Conservation (phyloP, 1,140 invertebrate species). For the Bicyclus anynana region DNA sequence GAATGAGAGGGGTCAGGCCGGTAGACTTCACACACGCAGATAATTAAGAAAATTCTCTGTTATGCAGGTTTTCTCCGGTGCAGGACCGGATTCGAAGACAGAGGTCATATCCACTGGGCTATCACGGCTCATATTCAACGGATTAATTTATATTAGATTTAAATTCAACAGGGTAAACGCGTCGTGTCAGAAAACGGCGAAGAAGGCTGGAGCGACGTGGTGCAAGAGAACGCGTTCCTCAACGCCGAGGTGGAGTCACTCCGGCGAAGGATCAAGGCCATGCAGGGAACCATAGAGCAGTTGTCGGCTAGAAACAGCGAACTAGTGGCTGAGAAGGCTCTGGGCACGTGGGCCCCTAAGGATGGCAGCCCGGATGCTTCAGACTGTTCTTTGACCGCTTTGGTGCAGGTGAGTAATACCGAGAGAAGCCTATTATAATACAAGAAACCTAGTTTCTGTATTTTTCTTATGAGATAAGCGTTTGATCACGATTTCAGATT, state of each 20-base stretch:
- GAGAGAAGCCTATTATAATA: too few species aligned
- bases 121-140: too few species aligned
- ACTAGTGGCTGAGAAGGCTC: slow-evolving; percentile 88
- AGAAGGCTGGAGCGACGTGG: slow-evolving; percentile 94
- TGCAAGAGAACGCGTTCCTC: slow-evolving; percentile 97
- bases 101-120: too few species aligned
- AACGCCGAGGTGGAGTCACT: slow-evolving; percentile 92
- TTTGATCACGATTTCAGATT: too few species aligned
- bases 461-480: background rate
- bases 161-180: slow-evolving; percentile 85
- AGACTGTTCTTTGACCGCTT: slow-evolving; percentile 56
- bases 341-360: slow-evolving; percentile 82
- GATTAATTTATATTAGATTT: background rate
- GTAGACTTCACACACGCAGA: too few species aligned
- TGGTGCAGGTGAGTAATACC: slow-evolving; percentile 44
- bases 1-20: too few species aligned
- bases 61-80: too few species aligned
- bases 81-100: too few species aligned
- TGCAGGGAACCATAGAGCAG: slow-evolving; percentile 95
- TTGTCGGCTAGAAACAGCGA: slow-evolving; percentile 90
- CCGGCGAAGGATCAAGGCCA: slow-evolving; percentile 91
- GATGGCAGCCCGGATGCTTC: slow-evolving; percentile 64
- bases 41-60: too few species aligned
- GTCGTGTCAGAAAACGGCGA: slow-evolving; percentile 91
- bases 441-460: too few species aligned